Evolutionary conservation across 1,140 invertebrate species (phyloP), one percentile per base, ranked within the genome.

Genomic region (Drosophila serrata): DNA sequence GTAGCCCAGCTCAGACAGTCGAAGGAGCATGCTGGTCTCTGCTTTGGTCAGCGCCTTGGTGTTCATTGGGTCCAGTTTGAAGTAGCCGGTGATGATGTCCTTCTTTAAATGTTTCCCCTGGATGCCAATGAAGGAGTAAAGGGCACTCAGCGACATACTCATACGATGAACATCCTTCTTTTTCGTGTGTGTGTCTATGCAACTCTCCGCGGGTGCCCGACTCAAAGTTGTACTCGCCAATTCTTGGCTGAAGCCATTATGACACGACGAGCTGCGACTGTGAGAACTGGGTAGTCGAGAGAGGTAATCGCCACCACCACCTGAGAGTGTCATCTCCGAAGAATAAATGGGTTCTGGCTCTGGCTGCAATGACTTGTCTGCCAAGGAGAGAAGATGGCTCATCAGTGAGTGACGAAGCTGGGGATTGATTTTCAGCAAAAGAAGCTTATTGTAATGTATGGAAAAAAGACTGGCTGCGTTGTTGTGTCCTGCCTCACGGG

Each of bases 91-190:
- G 11, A 94, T 93, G 11, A 94, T 82, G 90, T 97, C 95, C 75
- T 95, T 94, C 70, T 95, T 95, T 2, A 98, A 93, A 81, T 95
- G 94, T 84, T 95, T 95, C 24, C 97, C 96, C 86, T 97, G 95
- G 22, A 97, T 96, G 5, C 97, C 97, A 93, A 97, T 96, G 68
- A 98, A 96, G 7, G 95, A 95, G 91, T 95, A 97, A 35, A 98
- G 94, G n/a, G 97, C 93, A 90, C 97, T 97, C 92, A 96, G 94
- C 1, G 97, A 94, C 24, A 97, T 79, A 48, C 95, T 93, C 43
- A n/a, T n/a, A n/a, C 81, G 42, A 0, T 31, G 58, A 0, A 53
- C 15, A 55, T 93, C 91, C 67, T 27, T 24, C 13, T 35, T 48
- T 13, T 59, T 37, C 0, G 19, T 56, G 2, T 8, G 4, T 11